Base-by-base conservation (phyloP, 2,113 vertebrate species). In the Psilopogon haemacephalus region DNA sequence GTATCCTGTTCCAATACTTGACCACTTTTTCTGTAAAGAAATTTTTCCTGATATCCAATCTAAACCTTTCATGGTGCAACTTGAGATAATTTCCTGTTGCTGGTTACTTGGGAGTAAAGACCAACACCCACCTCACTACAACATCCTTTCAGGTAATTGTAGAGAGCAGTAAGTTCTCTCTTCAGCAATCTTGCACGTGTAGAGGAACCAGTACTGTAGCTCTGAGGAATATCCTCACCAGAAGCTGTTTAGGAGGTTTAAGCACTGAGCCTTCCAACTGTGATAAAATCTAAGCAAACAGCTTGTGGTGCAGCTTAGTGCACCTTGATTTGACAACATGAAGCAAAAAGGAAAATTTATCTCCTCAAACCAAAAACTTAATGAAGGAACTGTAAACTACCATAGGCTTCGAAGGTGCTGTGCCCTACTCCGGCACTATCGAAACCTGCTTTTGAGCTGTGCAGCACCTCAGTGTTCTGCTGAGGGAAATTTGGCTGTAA, bases 371-470 rank as follows among this genome's bases (percentile, higher is more conserved):
- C 4, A 42, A 76, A 50, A 50, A 65, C 24, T 18, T 12, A 38
- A 38, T 4, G 2, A 83, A 4, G 15, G 7, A 63, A 65, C n/a
- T 65, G 14, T 42, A 65, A 56, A 18, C 46, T 26, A 30, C n/a
- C 27, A 30, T 10, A 14, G 16, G 11, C 48, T 90, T 72, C 35
- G 58, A 65, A 65, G 67, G 46, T 46, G 8, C 10, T 18, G 15
- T 77, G 32, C 24, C 32, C 23, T 42, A 20, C 32, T 85, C 21
- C 37, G 50, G 11, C 6, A 12, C n/a, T 76, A 52, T 21, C n/a
- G 54, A 70, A 70, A 64, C 7, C 2, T 0, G 0, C 38, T 89
- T 91, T 69, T 2, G 0, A 93, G 10, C 48, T 50, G 3, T 30
- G 40, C 8, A 76, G 63, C 38, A 62, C 21, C 20, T 62, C n/a